Conservation (phyloP, 2,797 vertebrate species). For the Rousettus madagascariensis region DNA sequence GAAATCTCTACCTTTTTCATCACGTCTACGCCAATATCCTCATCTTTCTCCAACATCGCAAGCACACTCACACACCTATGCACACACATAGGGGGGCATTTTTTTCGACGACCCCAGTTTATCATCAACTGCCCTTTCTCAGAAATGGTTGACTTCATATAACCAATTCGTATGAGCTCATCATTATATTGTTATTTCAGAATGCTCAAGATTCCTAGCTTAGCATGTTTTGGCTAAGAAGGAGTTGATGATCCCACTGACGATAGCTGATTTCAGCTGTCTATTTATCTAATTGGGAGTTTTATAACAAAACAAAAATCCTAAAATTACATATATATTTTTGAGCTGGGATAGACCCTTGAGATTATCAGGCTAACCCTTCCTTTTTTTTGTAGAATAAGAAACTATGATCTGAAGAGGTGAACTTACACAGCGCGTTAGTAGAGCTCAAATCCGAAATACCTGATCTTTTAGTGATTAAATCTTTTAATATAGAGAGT, state of each 20-base stretch:
- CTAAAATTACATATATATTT: neutral
- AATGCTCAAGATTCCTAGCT: neutral
- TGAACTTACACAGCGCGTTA: neutral
- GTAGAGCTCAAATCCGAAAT: neutral
- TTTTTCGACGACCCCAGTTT: neutral
- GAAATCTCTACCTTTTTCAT: neutral
- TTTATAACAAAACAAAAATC: slow-evolving; percentile 16
- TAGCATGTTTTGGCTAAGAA: neutral
- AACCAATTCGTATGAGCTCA: neutral
- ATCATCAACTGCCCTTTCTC: neutral
- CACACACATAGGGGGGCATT: neutral
- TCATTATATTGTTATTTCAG: neutral
- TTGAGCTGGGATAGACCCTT: neutral
- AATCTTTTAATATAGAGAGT: neutral
- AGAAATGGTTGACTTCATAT: neutral
- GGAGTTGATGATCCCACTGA: neutral
- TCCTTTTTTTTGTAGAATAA: neutral
- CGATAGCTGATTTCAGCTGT: neutral
- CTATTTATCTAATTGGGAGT: neutral
- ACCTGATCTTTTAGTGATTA: neutral
- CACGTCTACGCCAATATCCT: neutral
- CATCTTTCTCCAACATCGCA: neutral
- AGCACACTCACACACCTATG: neutral
- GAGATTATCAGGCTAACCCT: neutral
- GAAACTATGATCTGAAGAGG: neutral